Percentiles rank a stretch among this genome's conserved stretches.
These are phyloP conservation scores for Drosophila parthenogenetica DNA, from an alignment of 2,888 invertebrate genomes.

Conservation along the genomic window DNA sequence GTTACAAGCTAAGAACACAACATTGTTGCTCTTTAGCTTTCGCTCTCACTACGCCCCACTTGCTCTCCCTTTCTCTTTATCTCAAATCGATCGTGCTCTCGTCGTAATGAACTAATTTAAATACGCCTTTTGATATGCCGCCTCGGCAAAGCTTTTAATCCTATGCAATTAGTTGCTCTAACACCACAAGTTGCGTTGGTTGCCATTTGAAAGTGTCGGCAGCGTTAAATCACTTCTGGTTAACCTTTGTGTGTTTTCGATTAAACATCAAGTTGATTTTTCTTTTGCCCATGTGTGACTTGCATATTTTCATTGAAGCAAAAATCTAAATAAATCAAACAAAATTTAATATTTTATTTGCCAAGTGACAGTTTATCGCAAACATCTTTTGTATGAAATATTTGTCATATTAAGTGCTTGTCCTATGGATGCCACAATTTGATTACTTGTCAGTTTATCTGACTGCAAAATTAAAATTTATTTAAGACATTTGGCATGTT, in stretches of 20 bases:
- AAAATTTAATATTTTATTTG: neutral
- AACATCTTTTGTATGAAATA: neutral
- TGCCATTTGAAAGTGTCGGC: constrained; percentile 26
- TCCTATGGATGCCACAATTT: neutral
- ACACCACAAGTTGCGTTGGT: constrained; percentile 40
- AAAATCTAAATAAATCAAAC: constrained; percentile 1
- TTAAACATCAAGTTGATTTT: constrained; percentile 32
- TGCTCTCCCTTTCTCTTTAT: constrained; percentile 6
- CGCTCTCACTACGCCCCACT: constrained; percentile 10
- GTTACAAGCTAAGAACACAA: constrained; percentile 46
- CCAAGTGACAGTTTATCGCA: neutral
- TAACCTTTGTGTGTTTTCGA: constrained; percentile 56
- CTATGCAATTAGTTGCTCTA: constrained; percentile 71
- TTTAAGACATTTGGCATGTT: too few relatives aligned
- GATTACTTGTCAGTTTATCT: too few relatives aligned
- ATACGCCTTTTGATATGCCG: constrained; percentile 71
- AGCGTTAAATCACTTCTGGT: constrained; percentile 60
- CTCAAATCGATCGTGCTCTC: constrained; percentile 47
- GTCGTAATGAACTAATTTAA: constrained; percentile 68
- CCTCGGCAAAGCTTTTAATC: constrained; percentile 64
- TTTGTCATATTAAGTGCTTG: neutral
- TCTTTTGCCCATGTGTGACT: neutral
- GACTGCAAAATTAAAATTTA: too few relatives aligned
- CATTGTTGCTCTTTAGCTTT: constrained; percentile 18
- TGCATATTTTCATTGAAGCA: constrained; percentile 18